These are phyloP conservation scores for Anoplius nigerrimus DNA, from an alignment of 2,888 invertebrate species.

Conservation along the genomic window DNA sequence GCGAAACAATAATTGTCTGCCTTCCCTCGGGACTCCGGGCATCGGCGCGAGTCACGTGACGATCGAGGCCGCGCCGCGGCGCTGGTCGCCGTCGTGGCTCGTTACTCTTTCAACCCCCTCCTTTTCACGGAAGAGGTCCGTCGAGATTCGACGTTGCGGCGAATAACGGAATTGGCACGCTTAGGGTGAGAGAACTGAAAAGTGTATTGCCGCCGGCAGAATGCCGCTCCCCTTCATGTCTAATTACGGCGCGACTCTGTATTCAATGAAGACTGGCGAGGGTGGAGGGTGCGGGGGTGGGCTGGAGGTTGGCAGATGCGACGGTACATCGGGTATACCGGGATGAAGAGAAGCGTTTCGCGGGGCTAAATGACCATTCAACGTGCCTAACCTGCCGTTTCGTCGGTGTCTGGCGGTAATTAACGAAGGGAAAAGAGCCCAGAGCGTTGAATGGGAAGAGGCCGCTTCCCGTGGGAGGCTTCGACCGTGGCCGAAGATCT, in stretches of 20 bases:
- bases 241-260: neutral
- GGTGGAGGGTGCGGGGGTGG: too few relatives aligned
- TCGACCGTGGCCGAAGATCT: too few relatives aligned
- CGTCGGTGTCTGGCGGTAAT: constrained; percentile 15
- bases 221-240: neutral
- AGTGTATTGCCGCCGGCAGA: neutral
- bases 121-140: too few relatives aligned
- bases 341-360: constrained; percentile 10
- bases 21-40: too few relatives aligned
- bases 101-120: too few relatives aligned
- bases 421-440: constrained; percentile 13
- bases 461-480: too few relatives aligned
- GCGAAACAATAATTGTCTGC: too few relatives aligned
- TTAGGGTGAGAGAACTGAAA: constrained; percentile 8
- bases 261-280: neutral
- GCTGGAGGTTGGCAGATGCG: too few relatives aligned
- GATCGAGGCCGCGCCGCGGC: too few relatives aligned
- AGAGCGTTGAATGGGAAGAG: constrained; percentile 10
- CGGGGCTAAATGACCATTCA: constrained; percentile 24
- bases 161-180: constrained; percentile 17
- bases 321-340: neutral
- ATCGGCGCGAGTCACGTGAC: too few relatives aligned
- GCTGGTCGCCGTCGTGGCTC: too few relatives aligned
- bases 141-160: neutral
- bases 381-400: constrained; percentile 8